Evolutionary conservation across 2,888 invertebrate species (phyloP).

Genomic region (Nycteola revayana): DNA sequence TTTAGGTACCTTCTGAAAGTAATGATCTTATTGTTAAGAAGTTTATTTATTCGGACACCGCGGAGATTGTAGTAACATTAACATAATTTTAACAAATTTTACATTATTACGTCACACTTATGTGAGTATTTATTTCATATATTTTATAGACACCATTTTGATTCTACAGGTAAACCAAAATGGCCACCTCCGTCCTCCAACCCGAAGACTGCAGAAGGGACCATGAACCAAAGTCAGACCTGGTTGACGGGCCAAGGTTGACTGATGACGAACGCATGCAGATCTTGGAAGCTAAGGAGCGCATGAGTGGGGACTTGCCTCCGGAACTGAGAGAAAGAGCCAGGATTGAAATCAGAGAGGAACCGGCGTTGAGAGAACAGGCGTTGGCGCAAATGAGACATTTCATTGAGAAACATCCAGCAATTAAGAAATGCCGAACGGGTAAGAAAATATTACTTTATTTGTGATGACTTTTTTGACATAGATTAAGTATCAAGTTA

Average conservation of each 20-base stretch:
- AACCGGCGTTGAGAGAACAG: constrained; percentile 87
- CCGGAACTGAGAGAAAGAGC: constrained; percentile 84
- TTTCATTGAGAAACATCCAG: constrained; percentile 91
- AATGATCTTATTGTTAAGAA: too few species aligned
- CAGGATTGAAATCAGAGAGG: constrained; percentile 89
- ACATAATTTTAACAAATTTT: too few species aligned
- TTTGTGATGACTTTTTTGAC: not conserved
- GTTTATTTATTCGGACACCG: too few species aligned
- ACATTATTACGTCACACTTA: too few species aligned
- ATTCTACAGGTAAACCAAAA: constrained; percentile 47
- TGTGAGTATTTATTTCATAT: too few species aligned
- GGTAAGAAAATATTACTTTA: constrained; percentile 60
- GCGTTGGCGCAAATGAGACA: constrained; percentile 89
- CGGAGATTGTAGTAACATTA: too few species aligned
- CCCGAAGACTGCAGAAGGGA: constrained; percentile 65
- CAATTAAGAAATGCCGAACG: constrained; percentile 90
- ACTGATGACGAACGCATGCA: constrained; percentile 64
- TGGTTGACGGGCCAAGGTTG: constrained; percentile 49
- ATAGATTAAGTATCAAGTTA: too few species aligned
- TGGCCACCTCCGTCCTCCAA: constrained; percentile 76
- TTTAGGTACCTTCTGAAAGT: too few species aligned
- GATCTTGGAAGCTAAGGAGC: constrained; percentile 59
- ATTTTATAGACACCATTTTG: too few species aligned
- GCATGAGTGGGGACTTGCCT: constrained; percentile 72
- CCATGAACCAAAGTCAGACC: constrained; percentile 56